Conservation (phyloP, 2,888 invertebrate genomes). For the Apodemia zela region DNA sequence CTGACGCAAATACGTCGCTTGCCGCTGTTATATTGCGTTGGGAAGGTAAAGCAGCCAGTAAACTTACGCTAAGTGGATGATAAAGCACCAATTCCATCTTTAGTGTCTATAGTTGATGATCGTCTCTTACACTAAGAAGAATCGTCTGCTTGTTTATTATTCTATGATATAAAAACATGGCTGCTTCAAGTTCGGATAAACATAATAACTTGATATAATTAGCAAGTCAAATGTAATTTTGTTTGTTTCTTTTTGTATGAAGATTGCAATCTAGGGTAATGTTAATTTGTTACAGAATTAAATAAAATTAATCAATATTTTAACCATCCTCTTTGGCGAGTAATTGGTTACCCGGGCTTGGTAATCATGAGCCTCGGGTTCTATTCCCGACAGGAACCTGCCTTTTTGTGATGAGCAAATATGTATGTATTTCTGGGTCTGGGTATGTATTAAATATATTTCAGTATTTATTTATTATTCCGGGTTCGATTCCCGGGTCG, state of each 20-base stretch:
- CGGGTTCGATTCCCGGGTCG: too few species aligned
- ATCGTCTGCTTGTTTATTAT: not conserved
- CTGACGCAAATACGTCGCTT: too few species aligned
- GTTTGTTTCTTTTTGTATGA: not conserved
- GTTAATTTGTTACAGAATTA: not conserved
- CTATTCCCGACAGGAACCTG: too few species aligned
- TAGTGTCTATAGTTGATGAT: too few species aligned
- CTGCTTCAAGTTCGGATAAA: not conserved
- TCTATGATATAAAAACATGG: not conserved
- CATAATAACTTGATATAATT: not conserved
- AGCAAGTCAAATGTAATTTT: conserved; percentile 4
- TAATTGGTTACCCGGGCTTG: not conserved
- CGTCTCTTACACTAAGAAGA: not conserved
- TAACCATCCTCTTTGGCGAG: not conserved
- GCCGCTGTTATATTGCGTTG: too few species aligned
- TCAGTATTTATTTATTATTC: too few species aligned
- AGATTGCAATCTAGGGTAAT: not conserved
- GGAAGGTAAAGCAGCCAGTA: too few species aligned
- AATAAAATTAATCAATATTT: not conserved
- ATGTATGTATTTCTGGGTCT: not conserved
- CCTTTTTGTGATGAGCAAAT: not conserved
- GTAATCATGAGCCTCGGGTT: not conserved
- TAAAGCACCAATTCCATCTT: too few species aligned
- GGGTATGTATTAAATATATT: not conserved
- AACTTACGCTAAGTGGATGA: too few species aligned